A percentile compares a stretch with the other conserved stretches of the same genome.
Evolutionary conservation across 2,113 vertebrate species (phyloP).

Genomic region (Chloroceryle aenea): DNA sequence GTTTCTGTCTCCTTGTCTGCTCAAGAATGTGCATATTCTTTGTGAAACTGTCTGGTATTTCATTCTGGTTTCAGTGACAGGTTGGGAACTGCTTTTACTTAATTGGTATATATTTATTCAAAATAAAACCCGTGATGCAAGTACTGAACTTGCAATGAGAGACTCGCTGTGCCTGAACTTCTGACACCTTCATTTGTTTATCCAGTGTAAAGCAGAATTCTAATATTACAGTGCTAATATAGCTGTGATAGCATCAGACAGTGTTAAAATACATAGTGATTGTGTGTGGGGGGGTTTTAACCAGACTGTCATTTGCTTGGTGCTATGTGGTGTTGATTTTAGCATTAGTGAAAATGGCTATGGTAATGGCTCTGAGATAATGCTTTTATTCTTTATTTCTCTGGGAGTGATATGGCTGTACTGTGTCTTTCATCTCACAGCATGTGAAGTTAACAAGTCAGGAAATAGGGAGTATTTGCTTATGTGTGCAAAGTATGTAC

Average conservation of each 20-base stretch:
- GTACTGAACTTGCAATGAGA: conserved; percentile 3
- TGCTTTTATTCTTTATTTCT: not conserved
- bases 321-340: conserved; percentile 17
- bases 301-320: not conserved
- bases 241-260: conserved; percentile 27
- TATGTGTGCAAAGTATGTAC: not conserved
- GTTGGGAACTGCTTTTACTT: conserved; percentile 4
- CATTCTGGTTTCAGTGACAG: conserved; percentile 22
- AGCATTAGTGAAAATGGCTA: conserved; percentile 25
- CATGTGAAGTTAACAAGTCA: not conserved
- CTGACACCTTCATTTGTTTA: conserved; percentile 52
- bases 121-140: conserved; percentile 7
- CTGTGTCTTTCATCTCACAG: not conserved
- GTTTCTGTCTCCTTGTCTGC: not conserved
- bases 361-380: not conserved
- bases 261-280: not conserved
- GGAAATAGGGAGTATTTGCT: not conserved
- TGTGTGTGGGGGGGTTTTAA: not conserved
- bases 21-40: not conserved
- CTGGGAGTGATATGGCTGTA: not conserved
- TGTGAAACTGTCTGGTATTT: conserved; percentile 9
- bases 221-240: not conserved
- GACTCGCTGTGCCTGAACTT: conserved; percentile 31
- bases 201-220: conserved; percentile 28
- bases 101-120: conserved; percentile 43